phyloP scores from a whole-genome alignment of 2,888 invertebrate genomes.

The Julus scandinavius region DNA sequence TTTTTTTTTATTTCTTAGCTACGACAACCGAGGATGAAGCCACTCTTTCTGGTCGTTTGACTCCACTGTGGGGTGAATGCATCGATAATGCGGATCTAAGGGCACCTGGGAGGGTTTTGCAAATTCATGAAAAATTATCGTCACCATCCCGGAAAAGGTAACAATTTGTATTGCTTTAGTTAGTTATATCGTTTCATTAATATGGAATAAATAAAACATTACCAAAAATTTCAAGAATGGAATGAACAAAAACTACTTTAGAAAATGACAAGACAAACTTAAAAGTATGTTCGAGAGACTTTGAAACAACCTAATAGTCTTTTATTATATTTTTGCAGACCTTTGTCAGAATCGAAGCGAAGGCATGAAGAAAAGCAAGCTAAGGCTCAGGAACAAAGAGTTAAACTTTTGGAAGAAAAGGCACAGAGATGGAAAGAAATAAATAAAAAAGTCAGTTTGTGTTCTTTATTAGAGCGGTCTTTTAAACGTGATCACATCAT shows the following conservation, averaged over 20 bases:
- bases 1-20: slow-evolving; percentile 20
- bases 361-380: slow-evolving; percentile 90
- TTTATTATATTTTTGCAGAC: slow-evolving; percentile 61
- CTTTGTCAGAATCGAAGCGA: slow-evolving; percentile 73
- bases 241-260: too few species aligned
- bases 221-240: too few species aligned
- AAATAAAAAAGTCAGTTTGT: slow-evolving; percentile 77
- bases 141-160: slow-evolving; percentile 84
- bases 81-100: slow-evolving; percentile 78
- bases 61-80: slow-evolving; percentile 82
- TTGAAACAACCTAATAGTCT: background rate
- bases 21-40: slow-evolving; percentile 49
- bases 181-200: background rate
- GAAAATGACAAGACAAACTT: background rate
- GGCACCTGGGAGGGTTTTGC: slow-evolving; percentile 92
- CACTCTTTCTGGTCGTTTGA: slow-evolving; percentile 41
- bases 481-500: background rate
- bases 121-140: slow-evolving; percentile 92
- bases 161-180: background rate
- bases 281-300: too few species aligned
- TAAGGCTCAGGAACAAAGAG: slow-evolving; percentile 87
- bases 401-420: slow-evolving; percentile 83
- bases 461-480: background rate
- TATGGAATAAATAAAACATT: too few species aligned
- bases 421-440: slow-evolving; percentile 86